A percentile compares a stretch with the other conserved stretches of the same genome.
Evolutionary conservation across 30 jellyfish, hydroid and myxozoan species (phyloP).

Genomic region (Hydractinia symbiolongicarpus): DNA sequence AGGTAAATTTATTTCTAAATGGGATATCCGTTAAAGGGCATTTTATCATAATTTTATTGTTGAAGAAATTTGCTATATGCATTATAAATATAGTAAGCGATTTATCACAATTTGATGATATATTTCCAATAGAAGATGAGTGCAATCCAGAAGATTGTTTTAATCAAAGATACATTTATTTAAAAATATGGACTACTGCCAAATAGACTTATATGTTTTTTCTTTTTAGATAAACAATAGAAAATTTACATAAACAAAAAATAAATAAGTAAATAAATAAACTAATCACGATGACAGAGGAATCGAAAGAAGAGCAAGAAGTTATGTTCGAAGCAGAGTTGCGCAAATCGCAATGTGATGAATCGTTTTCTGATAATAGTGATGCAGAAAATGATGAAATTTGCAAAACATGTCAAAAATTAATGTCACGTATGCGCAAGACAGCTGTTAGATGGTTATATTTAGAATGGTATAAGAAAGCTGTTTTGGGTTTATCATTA

Average conservation of each 20-base stretch:
- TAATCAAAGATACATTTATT: too few species aligned
- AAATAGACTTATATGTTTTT: background rate
- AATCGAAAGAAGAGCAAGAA: constrained; percentile 7
- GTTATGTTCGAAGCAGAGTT: constrained; percentile 4
- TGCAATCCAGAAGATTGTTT: too few species aligned
- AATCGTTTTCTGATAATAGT: background rate
- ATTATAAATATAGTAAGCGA: too few species aligned
- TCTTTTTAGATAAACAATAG: background rate
- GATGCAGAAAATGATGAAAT: constrained; percentile 11
- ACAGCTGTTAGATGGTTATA: constrained; percentile 97
- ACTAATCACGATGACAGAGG: background rate
- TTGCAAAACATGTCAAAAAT: constrained; percentile 13
- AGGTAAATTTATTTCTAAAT: too few species aligned
- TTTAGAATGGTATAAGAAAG: constrained; percentile 95
- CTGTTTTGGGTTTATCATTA: constrained; percentile 74
- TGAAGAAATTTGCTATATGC: too few species aligned
- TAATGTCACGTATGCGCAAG: constrained; percentile 77
- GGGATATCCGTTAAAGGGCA: too few species aligned
- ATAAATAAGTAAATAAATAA: background rate
- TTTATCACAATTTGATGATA: too few species aligned
- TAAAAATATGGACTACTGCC: too few species aligned
- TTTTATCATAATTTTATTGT: too few species aligned
- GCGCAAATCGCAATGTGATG: background rate
- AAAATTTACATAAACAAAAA: background rate
- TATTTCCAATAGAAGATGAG: too few species aligned